Percentiles rank a stretch among this genome's conserved stretches.
These are phyloP conservation scores for Helicoverpa armigera DNA, from an alignment of 1,140 invertebrate species.

Conservation along the genomic window DNA sequence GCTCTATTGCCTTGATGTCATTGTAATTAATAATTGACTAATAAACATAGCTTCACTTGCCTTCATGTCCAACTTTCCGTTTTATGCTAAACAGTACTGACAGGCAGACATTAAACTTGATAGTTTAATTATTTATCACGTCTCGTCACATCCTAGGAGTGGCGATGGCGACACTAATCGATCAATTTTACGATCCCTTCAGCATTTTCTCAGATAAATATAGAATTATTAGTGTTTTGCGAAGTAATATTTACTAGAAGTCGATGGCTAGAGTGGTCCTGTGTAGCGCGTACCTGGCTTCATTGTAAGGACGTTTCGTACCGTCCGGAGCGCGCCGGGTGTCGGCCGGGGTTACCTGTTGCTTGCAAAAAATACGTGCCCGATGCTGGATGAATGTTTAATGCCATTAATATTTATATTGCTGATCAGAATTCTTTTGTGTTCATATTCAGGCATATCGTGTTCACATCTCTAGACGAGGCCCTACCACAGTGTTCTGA, in stretches of 20 bases:
- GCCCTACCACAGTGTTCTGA: constrained; percentile 4
- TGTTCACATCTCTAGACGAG: constrained; percentile 18
- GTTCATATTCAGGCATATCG: constrained; percentile 36
- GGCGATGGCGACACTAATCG: constrained; percentile 18
- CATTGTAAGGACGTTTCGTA: constrained; percentile 9
- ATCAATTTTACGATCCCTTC: constrained; percentile 22
- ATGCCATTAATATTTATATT: constrained; percentile 38
- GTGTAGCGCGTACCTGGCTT: constrained; percentile 19
- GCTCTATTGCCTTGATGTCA: constrained; percentile 32
- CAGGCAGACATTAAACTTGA: constrained; percentile 24
- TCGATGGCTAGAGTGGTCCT: background rate
- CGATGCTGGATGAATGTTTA: constrained; percentile 36
- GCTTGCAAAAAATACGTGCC: constrained; percentile 43
- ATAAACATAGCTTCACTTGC: background rate
- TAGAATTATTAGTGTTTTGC: background rate
- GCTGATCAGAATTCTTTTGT: constrained; percentile 43
- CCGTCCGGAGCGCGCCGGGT: background rate
- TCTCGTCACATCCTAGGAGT: constrained; percentile 17
- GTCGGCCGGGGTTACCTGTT: constrained; percentile 43
- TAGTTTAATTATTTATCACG: constrained; percentile 35
- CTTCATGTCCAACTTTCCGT: background rate
- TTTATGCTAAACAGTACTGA: constrained; percentile 5
- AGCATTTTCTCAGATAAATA: constrained; percentile 8
- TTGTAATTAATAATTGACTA: constrained; percentile 21
- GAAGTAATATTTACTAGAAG: background rate